Evolutionary conservation across 1,140 invertebrate species (phyloP).

Genomic region (Ceratina australensis): DNA sequence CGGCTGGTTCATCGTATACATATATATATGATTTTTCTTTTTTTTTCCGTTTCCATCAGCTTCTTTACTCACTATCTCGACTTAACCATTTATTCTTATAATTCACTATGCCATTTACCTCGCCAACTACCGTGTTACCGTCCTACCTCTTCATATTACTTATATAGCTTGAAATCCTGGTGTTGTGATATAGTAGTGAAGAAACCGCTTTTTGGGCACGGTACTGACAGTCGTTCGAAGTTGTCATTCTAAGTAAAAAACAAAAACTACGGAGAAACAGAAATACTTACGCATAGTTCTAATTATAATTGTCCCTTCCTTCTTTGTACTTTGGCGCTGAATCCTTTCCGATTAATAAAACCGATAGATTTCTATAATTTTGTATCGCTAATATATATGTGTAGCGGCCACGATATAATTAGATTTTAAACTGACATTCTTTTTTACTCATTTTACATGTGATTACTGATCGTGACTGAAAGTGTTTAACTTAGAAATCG

Average conservation of each 20-base stretch:
- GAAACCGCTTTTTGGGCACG: constrained; percentile 76
- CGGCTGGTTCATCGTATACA: constrained; percentile 55
- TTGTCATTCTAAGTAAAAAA: constrained; percentile 52
- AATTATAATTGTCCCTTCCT: constrained; percentile 49
- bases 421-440: no score
- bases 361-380: no score
- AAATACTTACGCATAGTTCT: constrained; percentile 31
- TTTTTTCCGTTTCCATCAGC: constrained; percentile 53
- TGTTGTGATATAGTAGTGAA: constrained; percentile 77
- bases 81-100: constrained; percentile 62
- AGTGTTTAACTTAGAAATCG: no score
- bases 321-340: constrained; percentile 25
- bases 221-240: constrained; percentile 68
- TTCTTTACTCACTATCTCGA: constrained; percentile 60
- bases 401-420: background rate
- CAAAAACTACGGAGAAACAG: constrained; percentile 14
- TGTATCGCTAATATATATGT: background rate
- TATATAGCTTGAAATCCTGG: constrained; percentile 77
- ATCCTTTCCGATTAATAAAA: no score
- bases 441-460: no score
- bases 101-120: constrained; percentile 63
- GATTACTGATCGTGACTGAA: no score
- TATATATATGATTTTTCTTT: constrained; percentile 45
- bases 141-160: constrained; percentile 67
- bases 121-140: constrained; percentile 56